Conservation (phyloP, 2,888 invertebrate genomes). For the Heliconius ismenius region DNA sequence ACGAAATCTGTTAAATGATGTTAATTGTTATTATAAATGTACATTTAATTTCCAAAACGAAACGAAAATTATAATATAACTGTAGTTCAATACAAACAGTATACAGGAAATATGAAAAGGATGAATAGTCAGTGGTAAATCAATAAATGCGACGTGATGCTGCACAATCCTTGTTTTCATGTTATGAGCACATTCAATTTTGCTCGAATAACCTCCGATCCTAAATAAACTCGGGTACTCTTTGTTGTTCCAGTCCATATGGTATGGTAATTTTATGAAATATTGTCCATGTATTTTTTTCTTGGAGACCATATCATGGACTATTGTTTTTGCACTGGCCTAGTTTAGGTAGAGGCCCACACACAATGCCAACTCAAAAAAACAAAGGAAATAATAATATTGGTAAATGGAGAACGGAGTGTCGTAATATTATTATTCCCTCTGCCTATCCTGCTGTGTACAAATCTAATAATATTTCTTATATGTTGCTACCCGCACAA, state of each 20-base stretch:
- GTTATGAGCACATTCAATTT: constrained; percentile 33
- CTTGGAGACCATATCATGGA: background rate
- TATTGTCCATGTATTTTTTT: background rate
- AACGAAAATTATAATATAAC: background rate
- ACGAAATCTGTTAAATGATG: background rate
- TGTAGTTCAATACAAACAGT: background rate
- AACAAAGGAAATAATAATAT: too few species aligned
- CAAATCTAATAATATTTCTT: too few species aligned
- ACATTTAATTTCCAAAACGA: background rate
- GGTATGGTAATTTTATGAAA: background rate
- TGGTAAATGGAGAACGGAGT: too few species aligned
- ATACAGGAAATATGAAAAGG: background rate
- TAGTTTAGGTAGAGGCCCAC: too few species aligned
- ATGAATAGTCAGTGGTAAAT: constrained; percentile 1
- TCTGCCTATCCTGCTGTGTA: too few species aligned
- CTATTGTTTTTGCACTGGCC: background rate
- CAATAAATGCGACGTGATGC: constrained; percentile 31
- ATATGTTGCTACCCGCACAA: too few species aligned
- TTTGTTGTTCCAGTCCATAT: constrained; percentile 10
- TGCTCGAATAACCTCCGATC: constrained; percentile 29
- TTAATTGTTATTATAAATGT: background rate
- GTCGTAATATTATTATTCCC: too few species aligned
- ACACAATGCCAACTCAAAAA: too few species aligned
- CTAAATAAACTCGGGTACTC: constrained; percentile 31
- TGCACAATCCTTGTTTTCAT: constrained; percentile 34